Base-by-base conservation (phyloP, 2,888 invertebrate genomes). In the Cheilosia grossa region DNA sequence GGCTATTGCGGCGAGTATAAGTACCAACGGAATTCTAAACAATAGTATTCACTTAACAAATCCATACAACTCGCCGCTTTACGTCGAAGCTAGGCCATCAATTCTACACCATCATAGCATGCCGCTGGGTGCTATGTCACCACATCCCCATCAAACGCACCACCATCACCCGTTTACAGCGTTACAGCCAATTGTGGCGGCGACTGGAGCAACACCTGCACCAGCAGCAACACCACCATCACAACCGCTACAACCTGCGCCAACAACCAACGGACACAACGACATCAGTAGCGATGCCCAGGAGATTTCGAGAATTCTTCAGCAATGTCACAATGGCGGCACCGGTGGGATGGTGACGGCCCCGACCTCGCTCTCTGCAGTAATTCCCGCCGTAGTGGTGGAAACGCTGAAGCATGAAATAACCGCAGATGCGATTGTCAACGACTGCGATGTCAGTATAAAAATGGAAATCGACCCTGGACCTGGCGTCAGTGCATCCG, bases 281-380 rank as follows among this genome's bases (percentile, higher is more conserved):
- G 92, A 92, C 87, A 91, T 91, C 44, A 92, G 90, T 78, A 85
- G 85, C 54, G 91, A 92, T 87, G 91, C 91, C 21, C 91, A 92
- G 53, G 91, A 92, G 87, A 92, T 92, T 77, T 92, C 92, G 19
- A 90, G 92, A 73, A 92, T 92, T 72, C 87, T 92, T 78, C 92
- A 92, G 82, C 92, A 92, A 70, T 92, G 92, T 82, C 92, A 92
- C 87, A 91, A 90, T 80, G 91, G 90, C 47, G 89, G 87, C 54
- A 59, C 47, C 21, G 15, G 42, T 47, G 74, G 53, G n/a, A 58
- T 54, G 0, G 47, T 63, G 4, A 17, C 82, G 56, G n/a, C 47
- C 33, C 19, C 66, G n/a, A 15, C 53, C 19, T 53, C 82, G 19
- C 24, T 64, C 10, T 17, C 66, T 13, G 13, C 33, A 33, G 4